A percentile compares a stretch with the other conserved stretches of the same genome.
Evolutionary conservation across 2,888 invertebrate species (phyloP).

Genomic region (Tholera decimalis): DNA sequence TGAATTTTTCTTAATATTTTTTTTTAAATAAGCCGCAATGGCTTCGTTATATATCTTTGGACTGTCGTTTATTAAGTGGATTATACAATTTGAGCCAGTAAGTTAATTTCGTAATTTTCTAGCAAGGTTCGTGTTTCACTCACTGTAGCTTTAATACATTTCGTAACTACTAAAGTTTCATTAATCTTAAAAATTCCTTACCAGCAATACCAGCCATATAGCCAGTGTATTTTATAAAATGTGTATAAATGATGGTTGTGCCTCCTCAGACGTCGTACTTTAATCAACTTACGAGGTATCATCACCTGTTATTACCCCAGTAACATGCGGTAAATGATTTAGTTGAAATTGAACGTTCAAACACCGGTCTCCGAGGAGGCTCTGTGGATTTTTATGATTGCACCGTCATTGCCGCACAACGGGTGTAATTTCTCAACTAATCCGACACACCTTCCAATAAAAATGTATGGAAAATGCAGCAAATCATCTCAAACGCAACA

Average conservation of each 20-base stretch:
- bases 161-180: too few species aligned
- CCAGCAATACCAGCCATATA: not conserved
- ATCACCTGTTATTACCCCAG: conserved; percentile 69
- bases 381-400: conserved; percentile 67
- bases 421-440: conserved; percentile 68
- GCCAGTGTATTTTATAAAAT: conserved; percentile 5
- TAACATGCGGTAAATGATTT: conserved; percentile 67
- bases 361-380: conserved; percentile 59
- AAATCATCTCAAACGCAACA: conserved; percentile 53
- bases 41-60: not conserved
- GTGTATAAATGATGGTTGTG: conserved; percentile 25
- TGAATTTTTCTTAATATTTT: conserved; percentile 10
- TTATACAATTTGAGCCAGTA: not conserved
- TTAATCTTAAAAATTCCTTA: too few species aligned
- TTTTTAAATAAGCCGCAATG: not conserved
- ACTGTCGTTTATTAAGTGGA: not conserved
- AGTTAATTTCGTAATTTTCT: too few species aligned
- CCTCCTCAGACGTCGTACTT: conserved; percentile 26
- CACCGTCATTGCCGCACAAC: conserved; percentile 63
- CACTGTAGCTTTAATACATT: too few species aligned
- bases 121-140: too few species aligned
- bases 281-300: conserved; percentile 62
- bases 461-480: conserved; percentile 48
- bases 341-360: conserved; percentile 66
- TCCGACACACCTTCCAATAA: conserved; percentile 63